Evolutionary conservation across 2,888 invertebrate species (phyloP).

Genomic region (Acronicta psi): DNA sequence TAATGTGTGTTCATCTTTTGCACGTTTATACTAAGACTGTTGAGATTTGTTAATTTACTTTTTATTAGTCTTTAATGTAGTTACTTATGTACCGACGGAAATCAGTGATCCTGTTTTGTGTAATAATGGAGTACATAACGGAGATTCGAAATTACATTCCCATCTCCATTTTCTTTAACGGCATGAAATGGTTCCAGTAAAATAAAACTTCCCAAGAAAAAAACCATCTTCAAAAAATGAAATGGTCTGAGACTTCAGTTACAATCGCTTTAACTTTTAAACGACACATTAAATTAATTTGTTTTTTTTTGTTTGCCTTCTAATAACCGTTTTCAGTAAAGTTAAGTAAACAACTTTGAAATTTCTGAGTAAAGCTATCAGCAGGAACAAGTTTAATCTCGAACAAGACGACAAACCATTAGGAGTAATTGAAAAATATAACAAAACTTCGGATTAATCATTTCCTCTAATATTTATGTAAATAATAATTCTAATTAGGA

Average conservation of each 20-base stretch:
- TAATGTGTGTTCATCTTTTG: no score
- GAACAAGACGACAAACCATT: slow-evolving; percentile 16
- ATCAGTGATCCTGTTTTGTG: no score
- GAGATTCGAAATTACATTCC: no score
- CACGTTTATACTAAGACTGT: no score
- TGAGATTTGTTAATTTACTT: no score
- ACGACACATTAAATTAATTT: slow-evolving; percentile 28
- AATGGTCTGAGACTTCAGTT: slow-evolving; percentile 8
- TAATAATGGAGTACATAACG: no score
- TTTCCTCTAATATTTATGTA: no score
- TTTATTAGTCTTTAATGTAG: no score
- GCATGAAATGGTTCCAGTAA: neutral
- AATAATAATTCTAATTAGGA: no score
- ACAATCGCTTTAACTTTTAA: slow-evolving; percentile 30
- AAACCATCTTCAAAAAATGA: neutral
- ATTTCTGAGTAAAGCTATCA: slow-evolving; percentile 15
- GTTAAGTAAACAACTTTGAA: slow-evolving; percentile 26
- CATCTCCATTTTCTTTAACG: slow-evolving; percentile 4
- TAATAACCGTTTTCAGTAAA: slow-evolving; percentile 27
- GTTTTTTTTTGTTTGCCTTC: slow-evolving; percentile 18
- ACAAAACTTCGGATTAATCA: no score
- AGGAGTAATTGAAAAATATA: slow-evolving; percentile 17
- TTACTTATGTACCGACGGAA: no score
- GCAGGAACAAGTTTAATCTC: slow-evolving; percentile 16
- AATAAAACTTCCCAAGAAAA: neutral